Percentiles rank a stretch among this genome's conserved stretches.
These are phyloP conservation scores for Tokudaia tokunoshimensis DNA, from an alignment of 2,797 vertebrate species.

Conservation along the genomic window DNA sequence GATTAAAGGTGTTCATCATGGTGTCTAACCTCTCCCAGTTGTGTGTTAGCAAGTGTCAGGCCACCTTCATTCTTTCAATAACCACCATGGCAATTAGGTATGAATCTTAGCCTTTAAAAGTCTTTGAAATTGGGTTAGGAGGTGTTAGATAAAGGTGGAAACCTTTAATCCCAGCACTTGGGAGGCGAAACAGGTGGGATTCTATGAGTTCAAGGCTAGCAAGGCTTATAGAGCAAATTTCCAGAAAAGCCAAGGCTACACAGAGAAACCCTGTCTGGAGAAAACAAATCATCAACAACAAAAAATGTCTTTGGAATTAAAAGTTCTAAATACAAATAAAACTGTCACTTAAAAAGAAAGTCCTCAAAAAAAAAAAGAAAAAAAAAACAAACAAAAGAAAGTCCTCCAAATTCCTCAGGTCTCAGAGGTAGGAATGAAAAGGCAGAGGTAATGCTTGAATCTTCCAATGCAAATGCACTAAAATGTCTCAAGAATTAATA, in stretches of 20 bases:
- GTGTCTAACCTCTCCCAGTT: neutral
- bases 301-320: neutral
- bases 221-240: neutral
- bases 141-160: neutral
- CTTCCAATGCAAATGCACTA: conserved; percentile 27
- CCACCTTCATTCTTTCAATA: neutral
- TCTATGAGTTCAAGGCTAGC: neutral
- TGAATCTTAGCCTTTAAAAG: neutral
- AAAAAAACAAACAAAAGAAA: too few relatives aligned
- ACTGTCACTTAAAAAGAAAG: neutral
- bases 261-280: neutral
- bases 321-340: conserved; percentile 11
- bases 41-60: neutral
- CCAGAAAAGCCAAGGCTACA: neutral
- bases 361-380: too few relatives aligned
- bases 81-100: neutral
- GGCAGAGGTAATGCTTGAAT: neutral
- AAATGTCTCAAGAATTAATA: conserved; percentile 57
- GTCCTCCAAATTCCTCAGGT: neutral
- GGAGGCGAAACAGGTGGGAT: neutral
- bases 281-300: neutral
- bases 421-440: conserved; percentile 41
- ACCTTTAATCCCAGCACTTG: neutral
- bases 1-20: neutral
- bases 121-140: neutral